phyloP scores from a whole-genome alignment of 2,888 invertebrate species.

The Digitonthophagus gazella region DNA sequence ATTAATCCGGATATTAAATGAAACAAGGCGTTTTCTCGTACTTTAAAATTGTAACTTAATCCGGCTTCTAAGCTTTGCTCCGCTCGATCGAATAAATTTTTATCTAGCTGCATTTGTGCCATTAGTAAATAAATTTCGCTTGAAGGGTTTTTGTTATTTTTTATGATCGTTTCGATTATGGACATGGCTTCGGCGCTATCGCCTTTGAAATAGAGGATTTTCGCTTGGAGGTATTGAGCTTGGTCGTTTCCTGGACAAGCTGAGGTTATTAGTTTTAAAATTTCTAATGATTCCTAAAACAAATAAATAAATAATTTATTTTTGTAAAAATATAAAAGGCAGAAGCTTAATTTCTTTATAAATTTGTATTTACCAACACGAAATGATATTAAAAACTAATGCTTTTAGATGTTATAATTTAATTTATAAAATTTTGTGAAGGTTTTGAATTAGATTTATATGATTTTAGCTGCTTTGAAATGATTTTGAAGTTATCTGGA shows the following conservation, averaged over 20 bases:
- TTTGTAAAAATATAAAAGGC: no score
- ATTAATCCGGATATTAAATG: conserved; percentile 84
- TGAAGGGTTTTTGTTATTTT: conserved; percentile 72
- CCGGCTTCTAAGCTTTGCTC: conserved; percentile 85
- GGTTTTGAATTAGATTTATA: no score
- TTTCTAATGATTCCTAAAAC: conserved; percentile 32
- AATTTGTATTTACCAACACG: no score
- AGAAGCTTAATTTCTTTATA: no score
- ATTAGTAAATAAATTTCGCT: conserved; percentile 82
- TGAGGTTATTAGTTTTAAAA: conserved; percentile 70
- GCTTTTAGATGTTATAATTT: no score
- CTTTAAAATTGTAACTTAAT: conserved; percentile 88
- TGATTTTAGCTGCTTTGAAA: no score
- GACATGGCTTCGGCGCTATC: conserved; percentile 70
- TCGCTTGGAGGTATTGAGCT: conserved; percentile 70
- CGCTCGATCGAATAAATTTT: conserved; percentile 71
- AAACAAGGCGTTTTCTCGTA: conserved; percentile 87
- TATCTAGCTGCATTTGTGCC: conserved; percentile 79
- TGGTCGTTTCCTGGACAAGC: conserved; percentile 78
- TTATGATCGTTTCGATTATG: conserved; percentile 70
- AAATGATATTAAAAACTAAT: no score
- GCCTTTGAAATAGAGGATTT: conserved; percentile 77
- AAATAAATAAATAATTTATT: no score
- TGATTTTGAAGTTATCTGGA: no score
- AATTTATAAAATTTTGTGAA: no score